Base-by-base conservation (phyloP, 2,888 invertebrate genomes). In the Metopia argyrocephala region DNA sequence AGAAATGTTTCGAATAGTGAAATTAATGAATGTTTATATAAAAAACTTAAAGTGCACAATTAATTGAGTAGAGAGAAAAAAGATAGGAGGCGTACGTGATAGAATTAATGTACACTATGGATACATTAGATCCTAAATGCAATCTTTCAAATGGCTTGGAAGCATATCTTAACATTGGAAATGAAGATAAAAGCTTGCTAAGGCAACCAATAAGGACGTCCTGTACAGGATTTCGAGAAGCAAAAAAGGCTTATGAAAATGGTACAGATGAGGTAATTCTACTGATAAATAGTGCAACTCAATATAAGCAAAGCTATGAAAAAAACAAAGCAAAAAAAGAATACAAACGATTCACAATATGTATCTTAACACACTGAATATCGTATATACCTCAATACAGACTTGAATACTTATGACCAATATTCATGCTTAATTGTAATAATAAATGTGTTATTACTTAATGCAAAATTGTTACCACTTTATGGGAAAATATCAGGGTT, bases 251-350 rank as follows among this genome's bases (percentile, higher is more conserved):
- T 78, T 93, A 94, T 87, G 94, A 95, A 86, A 93, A 93, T 85
- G 96, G 95, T 66, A 95, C 94, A 84, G 93, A 93, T 85, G 96
- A 96, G 92, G 94, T 95, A 90, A 91, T 38, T 38, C 15, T 9
- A 38, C 38, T 38, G n/a, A n/a, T 31, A 68, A 15, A 62, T 65
- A 50, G 48, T 38, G 25, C 31, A 25, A 56, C 45, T 20, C 48
- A 20, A 50, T 5, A 54, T 9, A n/a, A n/a, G n/a, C n/a, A n/a
- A n/a, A n/a, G n/a, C n/a, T n/a, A n/a, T n/a, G n/a, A n/a, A n/a
- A n/a, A n/a, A n/a, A n/a, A n/a, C n/a, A n/a, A n/a, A n/a, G 66
- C 52, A 66, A 20, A 38, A 20, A 59, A 21, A 21, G 45, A n/a
- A 28, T 50, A 59, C 7, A 15, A n/a, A n/a, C n/a, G n/a, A n/a